Conservation (phyloP, 2,888 invertebrate species). For the Dusona sp. region DNA sequence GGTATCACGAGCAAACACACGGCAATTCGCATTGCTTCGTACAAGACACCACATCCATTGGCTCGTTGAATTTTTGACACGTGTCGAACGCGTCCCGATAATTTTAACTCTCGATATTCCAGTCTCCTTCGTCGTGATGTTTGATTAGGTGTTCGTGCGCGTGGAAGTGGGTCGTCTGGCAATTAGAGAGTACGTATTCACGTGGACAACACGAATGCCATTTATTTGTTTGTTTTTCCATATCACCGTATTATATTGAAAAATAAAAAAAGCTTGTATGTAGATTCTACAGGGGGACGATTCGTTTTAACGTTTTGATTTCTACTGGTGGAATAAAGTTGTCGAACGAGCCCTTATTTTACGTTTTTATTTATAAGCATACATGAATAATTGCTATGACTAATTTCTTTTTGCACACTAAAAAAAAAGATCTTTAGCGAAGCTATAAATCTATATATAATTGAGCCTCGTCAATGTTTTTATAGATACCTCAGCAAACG, state of each 20-base stretch:
- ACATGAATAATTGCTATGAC: not conserved
- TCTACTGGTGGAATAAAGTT: not conserved
- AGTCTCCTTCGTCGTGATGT: constrained; percentile 52
- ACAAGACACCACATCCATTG: constrained; percentile 37
- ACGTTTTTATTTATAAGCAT: not conserved
- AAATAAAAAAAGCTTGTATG: not conserved
- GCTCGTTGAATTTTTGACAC: constrained; percentile 66
- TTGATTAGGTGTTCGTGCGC: constrained; percentile 67
- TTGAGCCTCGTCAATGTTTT: not conserved
- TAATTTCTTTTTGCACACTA: not conserved
- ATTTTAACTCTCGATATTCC: constrained; percentile 64
- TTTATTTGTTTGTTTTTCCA: constrained; percentile 53
- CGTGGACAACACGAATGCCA: constrained; percentile 45
- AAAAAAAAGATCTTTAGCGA: not conserved
- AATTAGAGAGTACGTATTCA: constrained; percentile 63
- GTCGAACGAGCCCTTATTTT: constrained; percentile 15
- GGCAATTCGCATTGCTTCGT: constrained; percentile 17
- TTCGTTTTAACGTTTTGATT: constrained; percentile 25
- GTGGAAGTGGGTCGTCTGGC: constrained; percentile 66
- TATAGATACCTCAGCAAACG: not conserved
- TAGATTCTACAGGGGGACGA: constrained; percentile 28
- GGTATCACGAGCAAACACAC: constrained; percentile 27
- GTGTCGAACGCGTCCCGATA: constrained; percentile 65
- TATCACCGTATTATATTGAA: constrained; percentile 19
- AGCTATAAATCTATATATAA: not conserved